phyloP scores from a whole-genome alignment of 2,888 invertebrate species.

The Zelleria hepariella region DNA sequence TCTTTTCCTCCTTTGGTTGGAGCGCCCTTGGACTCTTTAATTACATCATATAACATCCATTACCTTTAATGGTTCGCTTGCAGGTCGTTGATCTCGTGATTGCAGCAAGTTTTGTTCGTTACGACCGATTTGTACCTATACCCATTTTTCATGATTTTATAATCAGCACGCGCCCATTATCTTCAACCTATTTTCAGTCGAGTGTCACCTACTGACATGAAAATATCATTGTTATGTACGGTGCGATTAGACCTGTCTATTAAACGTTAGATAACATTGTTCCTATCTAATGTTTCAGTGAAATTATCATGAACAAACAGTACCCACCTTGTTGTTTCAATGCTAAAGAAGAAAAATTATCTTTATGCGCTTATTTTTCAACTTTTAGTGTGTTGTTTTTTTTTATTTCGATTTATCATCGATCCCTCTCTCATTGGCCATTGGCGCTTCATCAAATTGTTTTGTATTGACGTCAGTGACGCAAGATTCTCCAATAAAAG shows the following conservation, averaged over 20 bases:
- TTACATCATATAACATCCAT: slow-evolving; percentile 45
- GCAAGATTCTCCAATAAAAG: slow-evolving; percentile 20
- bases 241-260: background rate
- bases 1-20: slow-evolving; percentile 27
- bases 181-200: slow-evolving; percentile 26
- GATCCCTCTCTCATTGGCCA: slow-evolving; percentile 17
- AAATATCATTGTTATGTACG: slow-evolving; percentile 22
- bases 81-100: background rate
- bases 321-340: background rate
- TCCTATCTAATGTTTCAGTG: background rate
- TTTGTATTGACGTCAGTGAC: slow-evolving; percentile 18
- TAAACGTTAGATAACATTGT: background rate
- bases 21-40: slow-evolving; percentile 41
- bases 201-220: slow-evolving; percentile 46
- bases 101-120: background rate
- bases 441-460: slow-evolving; percentile 44
- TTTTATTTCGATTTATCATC: background rate
- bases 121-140: background rate
- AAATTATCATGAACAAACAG: background rate
- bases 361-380: background rate
- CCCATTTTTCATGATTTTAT: background rate
- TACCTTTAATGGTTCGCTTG: slow-evolving; percentile 30
- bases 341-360: background rate
- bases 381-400: background rate
- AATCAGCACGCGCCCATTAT: background rate